Conservation (phyloP, 2,797 vertebrate species). For the Chiloscyllium punctatum region DNA sequence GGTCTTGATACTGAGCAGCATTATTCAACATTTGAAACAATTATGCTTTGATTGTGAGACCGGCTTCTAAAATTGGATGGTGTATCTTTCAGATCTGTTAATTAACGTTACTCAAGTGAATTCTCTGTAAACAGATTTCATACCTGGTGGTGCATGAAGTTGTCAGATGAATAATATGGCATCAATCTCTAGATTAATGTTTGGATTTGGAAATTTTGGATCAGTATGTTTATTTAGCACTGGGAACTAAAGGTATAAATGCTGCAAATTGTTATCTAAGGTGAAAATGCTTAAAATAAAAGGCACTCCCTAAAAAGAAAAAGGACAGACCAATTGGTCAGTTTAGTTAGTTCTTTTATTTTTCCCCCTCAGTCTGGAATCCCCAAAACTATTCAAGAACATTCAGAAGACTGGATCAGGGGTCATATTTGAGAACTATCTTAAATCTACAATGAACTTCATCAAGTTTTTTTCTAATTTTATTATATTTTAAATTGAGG, state of each 20-base stretch:
- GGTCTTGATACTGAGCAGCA: background rate
- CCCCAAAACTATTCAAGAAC: background rate
- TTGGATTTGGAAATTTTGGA: background rate
- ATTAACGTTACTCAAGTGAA: background rate
- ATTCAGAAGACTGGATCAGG: background rate
- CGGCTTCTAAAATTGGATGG: background rate
- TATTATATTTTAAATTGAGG: background rate
- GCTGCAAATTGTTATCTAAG: background rate
- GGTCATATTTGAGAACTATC: background rate
- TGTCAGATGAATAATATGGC: background rate
- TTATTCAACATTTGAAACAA: background rate
- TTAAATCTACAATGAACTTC: background rate
- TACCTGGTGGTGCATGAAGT: background rate
- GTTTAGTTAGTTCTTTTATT: constrained; percentile 4
- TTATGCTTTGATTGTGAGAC: background rate
- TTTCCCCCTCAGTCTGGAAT: background rate
- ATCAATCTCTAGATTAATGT: background rate
- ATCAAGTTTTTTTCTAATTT: background rate
- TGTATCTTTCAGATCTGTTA: background rate
- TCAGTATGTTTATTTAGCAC: background rate
- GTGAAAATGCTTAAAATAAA: background rate
- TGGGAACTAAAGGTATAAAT: background rate
- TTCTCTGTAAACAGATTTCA: background rate
- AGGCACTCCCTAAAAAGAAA: background rate
- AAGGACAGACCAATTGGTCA: background rate